Base-by-base conservation (phyloP, 2,113 vertebrate species). In the Eurystomus gularis region DNA sequence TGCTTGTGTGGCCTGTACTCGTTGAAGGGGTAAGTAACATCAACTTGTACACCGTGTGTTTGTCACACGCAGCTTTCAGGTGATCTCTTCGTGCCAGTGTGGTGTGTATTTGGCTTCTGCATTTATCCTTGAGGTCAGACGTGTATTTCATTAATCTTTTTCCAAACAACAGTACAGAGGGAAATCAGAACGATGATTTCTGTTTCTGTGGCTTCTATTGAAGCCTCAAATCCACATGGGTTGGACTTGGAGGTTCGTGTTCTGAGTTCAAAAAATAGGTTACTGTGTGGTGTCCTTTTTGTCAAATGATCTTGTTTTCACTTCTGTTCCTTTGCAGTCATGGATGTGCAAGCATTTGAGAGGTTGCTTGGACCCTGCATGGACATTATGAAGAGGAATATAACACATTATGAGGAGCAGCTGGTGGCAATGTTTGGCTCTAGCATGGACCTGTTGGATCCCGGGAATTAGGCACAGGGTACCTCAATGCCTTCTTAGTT, bases 381-480 rank as follows among this genome's bases (percentile, higher is more conserved):
- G 98, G 99, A 99, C 98, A 99, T 99, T 98, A 99, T 99, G 99
- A 99, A 99, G 99, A 99, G 99, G 97, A 99, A 99, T 98, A 99
- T 99, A 97, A 97, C 99, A 52, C 99, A 99, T 98, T 99, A 99
- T 5, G 99, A 99, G 95, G 99, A 99, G 96, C 99, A 99, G 94
- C 98, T 99, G 98, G 99, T 99, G 98, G 99, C 99, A 95, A 98
- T 99, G 98, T 99, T 99, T 94, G 99, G 99, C 97, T 99, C 99
- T 97, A 99, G 98, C 98, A 98, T 99, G 98, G 99, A 99, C 98
- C 98, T 99, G 98, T 54, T 92, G 28, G 97, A 98, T 96, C 98
- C 98, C 23, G 98, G 98, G 93, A 97, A 98, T 93, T 98, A 98
- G 98, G 97, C 95, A 97, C 95, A 95, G 91, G 97, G 92, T 96